phyloP scores from a whole-genome alignment of 64 coral and sea anemone genomes.

The Montipora capricornis region DNA sequence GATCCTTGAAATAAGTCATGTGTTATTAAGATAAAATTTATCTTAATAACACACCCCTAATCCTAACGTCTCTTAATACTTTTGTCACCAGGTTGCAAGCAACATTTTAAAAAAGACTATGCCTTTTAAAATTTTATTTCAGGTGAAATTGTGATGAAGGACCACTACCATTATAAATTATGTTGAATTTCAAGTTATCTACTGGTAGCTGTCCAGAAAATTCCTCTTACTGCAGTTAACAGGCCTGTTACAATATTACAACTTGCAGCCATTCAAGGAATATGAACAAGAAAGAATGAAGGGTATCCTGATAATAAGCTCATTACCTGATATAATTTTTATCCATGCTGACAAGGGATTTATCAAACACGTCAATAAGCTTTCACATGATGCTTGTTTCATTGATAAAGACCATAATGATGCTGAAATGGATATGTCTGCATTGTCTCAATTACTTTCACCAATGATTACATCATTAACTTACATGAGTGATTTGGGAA shows the following conservation, averaged over 20 bases:
- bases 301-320: constrained; percentile 78
- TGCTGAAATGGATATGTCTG: constrained; percentile 79
- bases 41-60: too few relatives aligned
- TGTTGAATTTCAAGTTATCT: too few relatives aligned
- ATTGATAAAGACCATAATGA: constrained; percentile 44
- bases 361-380: constrained; percentile 78
- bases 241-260: neutral
- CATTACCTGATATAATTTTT: constrained; percentile 94
- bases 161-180: too few relatives aligned
- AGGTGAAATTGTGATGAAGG: neutral
- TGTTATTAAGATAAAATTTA: too few relatives aligned
- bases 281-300: constrained; percentile 68
- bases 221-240: neutral
- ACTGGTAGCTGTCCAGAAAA: neutral
- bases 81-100: too few relatives aligned
- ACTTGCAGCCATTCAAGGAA: neutral
- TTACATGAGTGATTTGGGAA: constrained; percentile 89
- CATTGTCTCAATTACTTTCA: constrained; percentile 79
- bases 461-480: constrained; percentile 92
- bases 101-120: too few relatives aligned
- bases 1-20: too few relatives aligned
- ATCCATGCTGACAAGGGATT: constrained; percentile 93
- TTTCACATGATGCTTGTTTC: constrained; percentile 62
- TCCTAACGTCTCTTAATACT: too few relatives aligned
- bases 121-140: neutral